Conservation (phyloP, 2,797 vertebrate species). For the Pseudochirops corinnae region DNA sequence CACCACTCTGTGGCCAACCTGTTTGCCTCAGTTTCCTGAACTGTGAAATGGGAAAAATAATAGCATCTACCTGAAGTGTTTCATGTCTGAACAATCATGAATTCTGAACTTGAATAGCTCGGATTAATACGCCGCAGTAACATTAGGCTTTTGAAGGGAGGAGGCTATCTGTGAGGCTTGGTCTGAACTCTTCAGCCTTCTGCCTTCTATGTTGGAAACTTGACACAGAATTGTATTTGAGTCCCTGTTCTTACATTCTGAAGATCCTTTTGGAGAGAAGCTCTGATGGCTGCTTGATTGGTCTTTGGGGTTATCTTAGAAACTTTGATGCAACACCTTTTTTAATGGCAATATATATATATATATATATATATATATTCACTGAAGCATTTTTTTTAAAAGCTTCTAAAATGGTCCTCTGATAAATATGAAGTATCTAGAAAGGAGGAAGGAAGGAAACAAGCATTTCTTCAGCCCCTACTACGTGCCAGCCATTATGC, state of each 20-base stretch:
- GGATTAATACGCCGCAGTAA: constrained; percentile 25
- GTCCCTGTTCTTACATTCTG: background rate
- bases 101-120: constrained; percentile 19
- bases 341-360: too few species aligned
- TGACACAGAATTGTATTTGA: background rate
- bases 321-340: constrained; percentile 18
- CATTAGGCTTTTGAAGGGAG: constrained; percentile 25
- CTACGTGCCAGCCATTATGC: too few species aligned
- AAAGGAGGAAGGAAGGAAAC: background rate
- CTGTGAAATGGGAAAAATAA: background rate
- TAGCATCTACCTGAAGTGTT: background rate
- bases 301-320: background rate
- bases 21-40: background rate
- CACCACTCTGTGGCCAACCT: background rate
- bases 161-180: background rate
- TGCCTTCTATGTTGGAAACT: background rate
- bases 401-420: constrained; percentile 46
- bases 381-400: constrained; percentile 23
- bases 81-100: constrained; percentile 17
- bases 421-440: background rate
- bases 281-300: constrained; percentile 17
- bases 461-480: background rate
- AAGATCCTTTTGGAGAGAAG: constrained; percentile 43
- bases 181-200: background rate
- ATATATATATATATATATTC: background rate